Base-by-base conservation (phyloP, 2,888 invertebrate species). In the Cabera pusaria region DNA sequence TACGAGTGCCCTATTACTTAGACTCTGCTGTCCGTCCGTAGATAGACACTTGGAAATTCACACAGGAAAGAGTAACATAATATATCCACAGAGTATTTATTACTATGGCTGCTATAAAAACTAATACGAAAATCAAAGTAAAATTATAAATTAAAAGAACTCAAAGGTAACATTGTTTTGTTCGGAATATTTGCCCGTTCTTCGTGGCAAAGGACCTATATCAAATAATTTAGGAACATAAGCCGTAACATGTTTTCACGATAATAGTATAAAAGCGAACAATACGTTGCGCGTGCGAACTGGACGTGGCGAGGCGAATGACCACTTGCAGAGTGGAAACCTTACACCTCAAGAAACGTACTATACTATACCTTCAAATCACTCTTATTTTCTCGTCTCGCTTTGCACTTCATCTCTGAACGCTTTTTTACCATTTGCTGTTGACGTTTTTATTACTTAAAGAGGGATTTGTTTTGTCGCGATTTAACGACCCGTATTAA, bases 321-420 rank as follows among this genome's bases (percentile, higher is more conserved):
- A 42, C 62, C 63, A 62, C 59, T 65, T 56, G 49, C 56, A 50
- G 52, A 61, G 33, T 62, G 56, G 73, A 64, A 77, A 75, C 67
- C 62, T 53, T 60, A 72, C 59, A 62, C 73, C 56, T 31, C 31
- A n/a, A 21, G 17, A 19, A 7, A 31, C 8, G 38, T 38, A 41
- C 25, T 22, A 28, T 50, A 53, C 58, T 58, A 44, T 61, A 61
- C 62, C 60, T 59, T 65, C 57, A 66, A 71, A 65, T 70, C 59
- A 65, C 68, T 71, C 49, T 64, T 72, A 68, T 72, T 75, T 69
- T 69, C 59, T 56, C 64, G 59, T 60, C 59, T 62, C 59, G 54
- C 52, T 57, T 58, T 42, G 59, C 52, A 72, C 61, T 71, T 61
- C 59, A 62, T 62, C 49, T 59, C 65, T 57, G 50, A 59, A 59